Evolutionary conservation across 2,113 vertebrate species (phyloP), one percentile per base, ranked within the genome.

Genomic region (Cyprinus carpio): DNA sequence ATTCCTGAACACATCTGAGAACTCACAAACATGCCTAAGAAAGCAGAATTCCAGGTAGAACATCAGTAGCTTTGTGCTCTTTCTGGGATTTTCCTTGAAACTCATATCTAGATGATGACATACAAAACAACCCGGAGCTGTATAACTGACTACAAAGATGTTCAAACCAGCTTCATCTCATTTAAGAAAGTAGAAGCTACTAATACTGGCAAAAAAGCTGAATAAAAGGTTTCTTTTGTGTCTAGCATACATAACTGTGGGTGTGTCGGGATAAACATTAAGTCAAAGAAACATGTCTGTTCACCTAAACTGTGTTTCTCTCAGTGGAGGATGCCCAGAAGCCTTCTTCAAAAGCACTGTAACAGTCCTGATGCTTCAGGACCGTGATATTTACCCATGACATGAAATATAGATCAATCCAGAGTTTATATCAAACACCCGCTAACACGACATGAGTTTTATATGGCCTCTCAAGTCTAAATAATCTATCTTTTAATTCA

Each of bases 11-110:
- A 46, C 78, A 64, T 65, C 16, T 81, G 78, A 81, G 58, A 60
- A 49, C 71, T 64, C n/a, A 18, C n/a, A 64, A 46, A 64, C 78
- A 64, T 25, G 58, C 64, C 37, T 64, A 27, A 46, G 56, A 46
- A 46, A 65, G n/a, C 37, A 27, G 58, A 46, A 46, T 64, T 81
- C 78, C 78, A 65, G 77, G 77, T 46, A 80, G 78, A 65, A 46
- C 78, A 18, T 64, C 31, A 79, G 51, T 7, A 56, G 29, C 12
- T 40, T 20, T 64, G 15, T 29, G 37, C 25, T 81, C n/a, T 64
- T 81, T 13, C 37, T 11, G 58, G 15, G n/a, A 64, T 65, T 64
- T 80, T 43, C 29, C 54, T 37, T 23, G 54, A 40, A 64, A 64
- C 20, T 62, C 75, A 23, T 12, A 27, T 56, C 49, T 56, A 79